Conservation (phyloP, 2,113 vertebrate genomes). For the Boleophthalmus pectinirostris region DNA sequence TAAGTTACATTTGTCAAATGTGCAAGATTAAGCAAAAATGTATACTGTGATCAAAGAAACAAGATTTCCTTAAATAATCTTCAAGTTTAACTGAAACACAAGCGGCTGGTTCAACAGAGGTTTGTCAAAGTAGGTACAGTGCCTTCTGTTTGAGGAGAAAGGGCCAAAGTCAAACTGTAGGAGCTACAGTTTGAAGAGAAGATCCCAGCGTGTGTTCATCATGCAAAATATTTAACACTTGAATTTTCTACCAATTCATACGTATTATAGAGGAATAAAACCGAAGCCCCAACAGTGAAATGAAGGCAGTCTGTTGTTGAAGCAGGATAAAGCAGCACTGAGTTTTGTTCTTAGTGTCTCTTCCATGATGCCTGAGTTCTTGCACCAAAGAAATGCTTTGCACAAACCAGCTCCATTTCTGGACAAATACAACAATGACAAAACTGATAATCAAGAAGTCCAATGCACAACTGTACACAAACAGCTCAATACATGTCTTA, state of each 20-base stretch:
- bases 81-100: constrained; percentile 81
- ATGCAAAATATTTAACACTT: constrained; percentile 2
- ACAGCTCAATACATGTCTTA: constrained; percentile 44
- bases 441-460: constrained; percentile 22
- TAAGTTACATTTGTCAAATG: constrained; percentile 83
- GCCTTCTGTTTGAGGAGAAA: constrained; percentile 33
- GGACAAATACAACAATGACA: constrained; percentile 12
- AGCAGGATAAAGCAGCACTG: constrained; percentile 44
- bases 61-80: constrained; percentile 77
- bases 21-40: constrained; percentile 85
- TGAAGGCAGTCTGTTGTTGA: constrained; percentile 37
- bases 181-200: constrained; percentile 38
- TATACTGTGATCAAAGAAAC: constrained; percentile 80
- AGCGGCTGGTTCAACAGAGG: constrained; percentile 80
- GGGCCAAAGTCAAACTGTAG: constrained; percentile 20
- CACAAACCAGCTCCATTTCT: constrained; percentile 10
- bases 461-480: constrained; percentile 65
- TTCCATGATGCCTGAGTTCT: constrained; percentile 41
- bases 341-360: constrained; percentile 46
- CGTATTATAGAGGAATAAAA: constrained; percentile 2
- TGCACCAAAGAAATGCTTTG: constrained; percentile 38
- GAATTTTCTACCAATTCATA: neutral
- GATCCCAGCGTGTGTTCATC: neutral
- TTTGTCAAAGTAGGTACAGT: constrained; percentile 58
- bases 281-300: constrained; percentile 16